phyloP scores from a whole-genome alignment of 2,113 vertebrate species.

The Chlorodrepanis virens region DNA sequence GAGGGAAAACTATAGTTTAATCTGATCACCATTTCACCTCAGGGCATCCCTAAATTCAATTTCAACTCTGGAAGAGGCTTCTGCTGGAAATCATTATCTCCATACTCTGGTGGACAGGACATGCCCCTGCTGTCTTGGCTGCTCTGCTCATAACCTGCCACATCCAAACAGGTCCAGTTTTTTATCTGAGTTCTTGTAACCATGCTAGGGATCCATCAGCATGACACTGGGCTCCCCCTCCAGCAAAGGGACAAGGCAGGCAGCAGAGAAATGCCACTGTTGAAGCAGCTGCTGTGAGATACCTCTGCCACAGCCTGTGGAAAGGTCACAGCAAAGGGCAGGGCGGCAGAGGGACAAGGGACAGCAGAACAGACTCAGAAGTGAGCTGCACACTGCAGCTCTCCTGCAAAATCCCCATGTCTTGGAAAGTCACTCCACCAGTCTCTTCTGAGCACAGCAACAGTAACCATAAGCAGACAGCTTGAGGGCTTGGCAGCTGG shows the following conservation, averaged over 20 bases:
- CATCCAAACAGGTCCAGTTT: neutral
- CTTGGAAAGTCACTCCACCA: neutral
- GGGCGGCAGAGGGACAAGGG: neutral
- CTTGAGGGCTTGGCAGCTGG: neutral
- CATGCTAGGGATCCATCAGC: rapidly evolving
- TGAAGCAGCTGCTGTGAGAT: neutral
- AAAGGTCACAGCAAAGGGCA: neutral
- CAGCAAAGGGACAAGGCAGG: neutral
- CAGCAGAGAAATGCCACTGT: neutral
- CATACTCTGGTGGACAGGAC: neutral
- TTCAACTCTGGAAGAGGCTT: neutral
- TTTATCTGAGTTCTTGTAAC: neutral
- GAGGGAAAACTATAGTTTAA: neutral
- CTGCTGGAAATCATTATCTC: neutral
- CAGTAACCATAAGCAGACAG: neutral
- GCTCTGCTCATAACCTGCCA: neutral
- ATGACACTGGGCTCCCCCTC: neutral
- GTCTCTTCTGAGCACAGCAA: neutral
- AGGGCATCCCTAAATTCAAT: rapidly evolving
- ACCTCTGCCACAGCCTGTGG: neutral
- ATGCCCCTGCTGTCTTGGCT: too few species aligned
- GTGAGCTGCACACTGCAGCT: neutral
- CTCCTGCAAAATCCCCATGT: neutral
- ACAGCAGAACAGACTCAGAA: neutral
- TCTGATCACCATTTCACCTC: rapidly evolving